These are phyloP conservation scores for Eulemur coronatus DNA, from an alignment of 2,797 vertebrate species.

Conservation along the genomic window DNA sequence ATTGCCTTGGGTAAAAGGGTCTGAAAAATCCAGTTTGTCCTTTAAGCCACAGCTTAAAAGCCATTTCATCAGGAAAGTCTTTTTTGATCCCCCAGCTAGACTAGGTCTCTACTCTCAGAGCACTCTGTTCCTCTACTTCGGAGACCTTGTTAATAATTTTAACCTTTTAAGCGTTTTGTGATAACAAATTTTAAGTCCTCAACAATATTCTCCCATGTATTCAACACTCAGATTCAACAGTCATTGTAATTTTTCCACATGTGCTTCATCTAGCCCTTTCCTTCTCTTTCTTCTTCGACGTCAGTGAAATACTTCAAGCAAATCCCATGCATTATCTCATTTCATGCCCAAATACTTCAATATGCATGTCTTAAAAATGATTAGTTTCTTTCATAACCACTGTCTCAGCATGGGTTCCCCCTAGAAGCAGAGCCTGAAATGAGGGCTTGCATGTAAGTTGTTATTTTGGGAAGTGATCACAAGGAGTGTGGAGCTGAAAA, in stretches of 20 bases:
- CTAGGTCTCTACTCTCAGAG: not conserved
- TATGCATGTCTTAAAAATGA: not conserved
- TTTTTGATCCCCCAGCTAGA: not conserved
- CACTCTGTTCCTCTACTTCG: not conserved
- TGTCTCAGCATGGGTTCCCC: not conserved
- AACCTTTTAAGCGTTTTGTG: not conserved
- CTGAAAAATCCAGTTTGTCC: constrained; percentile 10
- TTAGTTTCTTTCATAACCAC: not conserved
- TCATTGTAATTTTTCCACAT: not conserved
- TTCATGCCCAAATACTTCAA: not conserved
- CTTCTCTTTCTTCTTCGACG: not conserved
- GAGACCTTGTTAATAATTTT: not conserved
- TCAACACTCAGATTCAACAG: not conserved
- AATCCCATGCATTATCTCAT: not conserved
- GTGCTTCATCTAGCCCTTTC: not conserved
- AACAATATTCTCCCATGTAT: not conserved
- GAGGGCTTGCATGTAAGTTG: not conserved
- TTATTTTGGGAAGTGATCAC: not conserved
- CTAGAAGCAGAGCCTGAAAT: not conserved
- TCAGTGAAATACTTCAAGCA: not conserved
- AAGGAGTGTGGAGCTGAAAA: not conserved
- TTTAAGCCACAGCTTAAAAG: constrained; percentile 37
- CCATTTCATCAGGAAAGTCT: not conserved
- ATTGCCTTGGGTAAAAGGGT: not conserved
- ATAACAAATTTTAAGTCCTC: not conserved